Evolutionary conservation across 2,113 vertebrate species (phyloP).

Genomic region (Xiphophorus couchianus): DNA sequence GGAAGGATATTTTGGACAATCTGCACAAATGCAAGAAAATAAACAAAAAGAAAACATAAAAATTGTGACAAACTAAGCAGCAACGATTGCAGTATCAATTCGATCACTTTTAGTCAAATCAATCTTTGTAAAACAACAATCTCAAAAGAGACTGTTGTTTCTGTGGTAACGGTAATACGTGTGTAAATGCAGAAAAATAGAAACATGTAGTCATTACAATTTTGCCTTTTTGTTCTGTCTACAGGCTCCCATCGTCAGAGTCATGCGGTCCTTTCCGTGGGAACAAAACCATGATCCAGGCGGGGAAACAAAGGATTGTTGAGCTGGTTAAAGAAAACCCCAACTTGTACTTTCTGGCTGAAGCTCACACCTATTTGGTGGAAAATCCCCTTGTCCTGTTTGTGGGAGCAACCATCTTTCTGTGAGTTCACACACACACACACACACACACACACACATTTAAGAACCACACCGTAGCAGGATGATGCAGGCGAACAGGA

Average conservation of each 20-base stretch:
- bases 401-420: slow-evolving; percentile 76
- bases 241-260: slow-evolving; percentile 85
- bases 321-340: slow-evolving; percentile 77
- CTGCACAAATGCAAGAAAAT: too few species aligned
- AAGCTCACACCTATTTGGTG: slow-evolving; percentile 81
- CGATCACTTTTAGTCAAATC: too few species aligned
- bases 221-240: not conserved
- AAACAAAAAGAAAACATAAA: too few species aligned
- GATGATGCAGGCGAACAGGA: not conserved
- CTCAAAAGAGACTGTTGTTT: too few species aligned
- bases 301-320: slow-evolving; percentile 82
- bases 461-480: not conserved
- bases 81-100: too few species aligned
- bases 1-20: too few species aligned
- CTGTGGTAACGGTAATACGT: not conserved
- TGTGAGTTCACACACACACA: slow-evolving; percentile 82
- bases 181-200: not conserved
- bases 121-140: too few species aligned
- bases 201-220: not conserved
- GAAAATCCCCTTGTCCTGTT: slow-evolving; percentile 88
- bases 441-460: not conserved
- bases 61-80: too few species aligned
- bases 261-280: slow-evolving; percentile 88
- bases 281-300: slow-evolving; percentile 84
- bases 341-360: slow-evolving; percentile 79